Base-by-base conservation (phyloP, 2,113 vertebrate genomes). In the Callionymus lyra region DNA sequence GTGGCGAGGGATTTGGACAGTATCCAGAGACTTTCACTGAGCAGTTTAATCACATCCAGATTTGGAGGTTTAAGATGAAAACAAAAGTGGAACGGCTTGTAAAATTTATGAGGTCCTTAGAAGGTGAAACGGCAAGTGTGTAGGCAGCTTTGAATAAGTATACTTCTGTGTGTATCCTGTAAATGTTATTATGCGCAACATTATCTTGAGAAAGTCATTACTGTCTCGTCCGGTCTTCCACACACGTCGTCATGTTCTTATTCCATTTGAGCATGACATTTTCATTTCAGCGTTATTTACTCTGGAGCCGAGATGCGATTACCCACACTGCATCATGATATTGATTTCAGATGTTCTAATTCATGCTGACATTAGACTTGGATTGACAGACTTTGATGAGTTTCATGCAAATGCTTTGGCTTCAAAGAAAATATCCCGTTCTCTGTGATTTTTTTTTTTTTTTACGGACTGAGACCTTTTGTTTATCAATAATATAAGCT, bases 1-100 rank as follows among this genome's bases (percentile, higher is more conserved):
- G 70, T n/a, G 31, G 64, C 53, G 56, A 54, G 54, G 55, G 47
- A 37, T 59, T 72, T 84, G 82, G 82, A 74, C 13, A 27, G 12
- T 44, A 11, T 78, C 82, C 78, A 82, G 63, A 55, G 47, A 34
- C 48, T 50, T 61, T 68, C 34, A 33, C 54, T 62, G 76, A 70
- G 74, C 68, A 36, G 56, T 53, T 62, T 87, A 83, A 87, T 87
- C 79, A 70, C 69, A 74, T 73, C 66, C 84, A 86, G 74, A 81
- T 81, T 80, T 75, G 46, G 42, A 76, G 62, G 74, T 70, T 74
- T 55, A 68, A 74, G 76, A 83, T 72, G 61, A 75, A 83, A 79
- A 81, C 72, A 66, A 77, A 80, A 75, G 56, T 51, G 58, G 43
- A 54, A 46, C 62, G 67, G 68, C 69, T 70, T 63, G 56, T 81